Base-by-base conservation (phyloP, 1,140 invertebrate genomes). In the Theocolax elegans region DNA sequence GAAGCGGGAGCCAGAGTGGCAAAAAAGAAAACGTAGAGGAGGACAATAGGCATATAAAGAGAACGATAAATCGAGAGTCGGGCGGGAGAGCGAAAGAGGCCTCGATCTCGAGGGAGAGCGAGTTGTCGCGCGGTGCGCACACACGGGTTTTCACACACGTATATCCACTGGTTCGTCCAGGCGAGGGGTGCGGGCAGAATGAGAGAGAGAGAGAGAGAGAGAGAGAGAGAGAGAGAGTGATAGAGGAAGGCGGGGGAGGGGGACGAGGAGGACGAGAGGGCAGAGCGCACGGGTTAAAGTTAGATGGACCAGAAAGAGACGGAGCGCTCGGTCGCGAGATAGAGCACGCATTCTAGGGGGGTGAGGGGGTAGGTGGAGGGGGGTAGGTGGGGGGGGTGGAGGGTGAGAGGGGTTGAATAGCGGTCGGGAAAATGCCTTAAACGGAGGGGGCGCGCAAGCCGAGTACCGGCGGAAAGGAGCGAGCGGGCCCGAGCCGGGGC, bases 381-480 rank as follows among this genome's bases (percentile, higher is more conserved):
- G 13, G 31, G 54, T 31, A n/a, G n/a, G n/a, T n/a, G 6, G 8
- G 63, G 44, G 54, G 67, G 58, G 58, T 31, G 48, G 68, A 64
- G 76, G 63, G 72, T 53, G 70, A 72, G 72, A 76, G 73, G 71
- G 76, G 75, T 77, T 75, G 79, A 80, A 80, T 77, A 79, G 77
- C 74, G 76, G 72, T 79, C 65, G 77, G 64, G 46, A 74, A 77
- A 76, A 76, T 76, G 75, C 78, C 73, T 79, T 79, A 80, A 80
- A 73, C 72, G 72, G 72, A 51, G 56, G 44, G 44, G 46, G 56
- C 40, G 42, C 35, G 3, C 15, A n/a, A 1, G 29, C 44, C 77
- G 77, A 73, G 72, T 71, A 68, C 56, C 64, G 66, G 67, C 80
- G 81, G 59, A 74, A 60, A 67, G 21, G 71, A 51, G 74, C 78